phyloP scores from a whole-genome alignment of 2,797 vertebrate genomes.

The Selene dorsalis region DNA sequence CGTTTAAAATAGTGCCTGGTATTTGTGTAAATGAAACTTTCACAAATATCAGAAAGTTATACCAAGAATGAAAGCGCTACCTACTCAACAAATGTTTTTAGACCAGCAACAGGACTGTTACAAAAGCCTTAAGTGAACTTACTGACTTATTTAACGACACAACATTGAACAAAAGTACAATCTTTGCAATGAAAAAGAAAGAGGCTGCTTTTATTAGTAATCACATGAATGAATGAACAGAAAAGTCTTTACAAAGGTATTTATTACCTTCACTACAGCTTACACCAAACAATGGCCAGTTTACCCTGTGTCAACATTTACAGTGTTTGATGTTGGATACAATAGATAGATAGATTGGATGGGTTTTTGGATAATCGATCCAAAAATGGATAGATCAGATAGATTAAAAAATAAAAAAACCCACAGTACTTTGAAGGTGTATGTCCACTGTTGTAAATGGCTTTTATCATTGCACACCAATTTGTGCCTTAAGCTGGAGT shows the following conservation, averaged over 20 bases:
- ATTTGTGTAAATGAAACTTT: background rate
- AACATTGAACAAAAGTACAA: background rate
- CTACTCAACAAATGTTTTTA: background rate
- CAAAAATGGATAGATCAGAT: too few species aligned
- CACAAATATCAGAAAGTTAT: constrained; percentile 1
- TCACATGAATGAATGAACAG: too few species aligned
- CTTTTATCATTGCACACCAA: constrained; percentile 11
- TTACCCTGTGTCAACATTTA: background rate
- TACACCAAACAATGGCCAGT: background rate
- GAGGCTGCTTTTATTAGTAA: background rate
- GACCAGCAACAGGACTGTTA: background rate
- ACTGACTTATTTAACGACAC: background rate
- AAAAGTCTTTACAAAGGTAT: too few species aligned
- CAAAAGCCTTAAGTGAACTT: background rate
- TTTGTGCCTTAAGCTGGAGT: constrained; percentile 34
- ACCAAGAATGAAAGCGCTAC: constrained; percentile 9
- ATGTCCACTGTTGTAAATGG: background rate
- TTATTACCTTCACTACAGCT: background rate
- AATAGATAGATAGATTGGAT: too few species aligned
- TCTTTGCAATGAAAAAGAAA: background rate
- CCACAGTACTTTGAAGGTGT: background rate
- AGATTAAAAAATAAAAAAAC: too few species aligned
- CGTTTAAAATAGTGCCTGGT: background rate
- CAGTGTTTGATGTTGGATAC: background rate
- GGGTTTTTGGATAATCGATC: too few species aligned